phyloP scores from a whole-genome alignment of 2,797 vertebrate genomes.

The Benthosema pterotum region DNA sequence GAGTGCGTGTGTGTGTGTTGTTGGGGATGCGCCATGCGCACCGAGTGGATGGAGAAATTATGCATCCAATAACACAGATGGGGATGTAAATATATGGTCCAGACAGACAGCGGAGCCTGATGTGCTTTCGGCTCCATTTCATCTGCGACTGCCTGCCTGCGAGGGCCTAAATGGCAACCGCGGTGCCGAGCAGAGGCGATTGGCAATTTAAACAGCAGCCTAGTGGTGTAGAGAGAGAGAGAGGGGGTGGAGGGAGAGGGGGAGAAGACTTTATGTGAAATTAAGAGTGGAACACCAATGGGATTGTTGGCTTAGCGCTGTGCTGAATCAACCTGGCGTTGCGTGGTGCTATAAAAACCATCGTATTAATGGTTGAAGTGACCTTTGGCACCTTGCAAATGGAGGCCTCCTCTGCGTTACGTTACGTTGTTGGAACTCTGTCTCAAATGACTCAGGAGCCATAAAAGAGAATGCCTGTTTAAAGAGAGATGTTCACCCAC shows the following conservation, averaged over 20 bases:
- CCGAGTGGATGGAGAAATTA: conserved; percentile 64
- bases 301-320: not conserved
- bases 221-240: conserved; percentile 20
- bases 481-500: too few relatives aligned
- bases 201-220: conserved; percentile 51
- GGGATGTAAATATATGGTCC: conserved; percentile 66
- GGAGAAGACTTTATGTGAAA: conserved; percentile 26
- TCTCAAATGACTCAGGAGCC: too few relatives aligned
- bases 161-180: conserved; percentile 60
- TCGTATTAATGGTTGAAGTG: not conserved
- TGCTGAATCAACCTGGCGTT: not conserved
- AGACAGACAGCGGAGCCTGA: conserved; percentile 44
- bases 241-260: conserved; percentile 5
- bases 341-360: not conserved
- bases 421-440: too few relatives aligned
- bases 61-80: conserved; percentile 63
- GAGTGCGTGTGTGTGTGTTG: conserved; percentile 6
- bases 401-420: too few relatives aligned
- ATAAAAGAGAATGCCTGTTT: too few relatives aligned
- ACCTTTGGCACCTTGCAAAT: too few relatives aligned
- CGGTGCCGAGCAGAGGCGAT: conserved; percentile 35
- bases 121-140: conserved; percentile 57
- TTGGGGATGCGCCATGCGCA: too few relatives aligned
- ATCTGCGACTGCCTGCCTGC: conserved; percentile 51
- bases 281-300: conserved; percentile 14